Evolutionary conservation across 2,113 vertebrate genomes (phyloP).

Genomic region (Galemys pyrenaicus): DNA sequence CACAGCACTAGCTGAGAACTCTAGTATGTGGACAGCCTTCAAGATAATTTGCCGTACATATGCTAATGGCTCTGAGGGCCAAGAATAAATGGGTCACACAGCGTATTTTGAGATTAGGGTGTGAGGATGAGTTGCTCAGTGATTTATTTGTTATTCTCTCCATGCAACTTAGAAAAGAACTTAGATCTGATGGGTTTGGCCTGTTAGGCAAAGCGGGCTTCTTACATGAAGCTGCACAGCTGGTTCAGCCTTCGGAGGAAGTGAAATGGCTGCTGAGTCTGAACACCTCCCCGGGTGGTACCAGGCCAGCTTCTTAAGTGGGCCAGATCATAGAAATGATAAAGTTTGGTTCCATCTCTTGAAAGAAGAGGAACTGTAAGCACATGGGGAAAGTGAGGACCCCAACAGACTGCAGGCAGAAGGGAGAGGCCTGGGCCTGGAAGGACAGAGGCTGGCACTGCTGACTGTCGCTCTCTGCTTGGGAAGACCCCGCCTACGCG

Average conservation of each 20-base stretch:
- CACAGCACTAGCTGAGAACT: background rate
- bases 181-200: background rate
- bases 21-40: background rate
- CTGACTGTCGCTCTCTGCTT: fast-evolving
- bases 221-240: constrained; percentile 40
- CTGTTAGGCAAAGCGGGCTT: constrained; percentile 49
- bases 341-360: constrained; percentile 65
- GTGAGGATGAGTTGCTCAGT: constrained; percentile 44
- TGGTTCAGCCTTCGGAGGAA: constrained; percentile 51
- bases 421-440: background rate
- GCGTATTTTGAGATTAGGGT: constrained; percentile 43
- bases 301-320: constrained; percentile 68
- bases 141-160: constrained; percentile 47
- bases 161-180: background rate
- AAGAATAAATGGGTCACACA: constrained; percentile 42
- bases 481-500: background rate
- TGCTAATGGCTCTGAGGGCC: background rate
- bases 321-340: constrained; percentile 70
- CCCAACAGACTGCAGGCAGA: background rate
- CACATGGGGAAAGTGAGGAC: constrained; percentile 47
- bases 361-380: background rate
- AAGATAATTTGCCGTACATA: constrained; percentile 51
- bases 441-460: background rate
- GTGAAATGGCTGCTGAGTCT: constrained; percentile 64
- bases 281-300: constrained; percentile 60